Base-by-base conservation (phyloP, 1,140 invertebrate species). In the Listronotus oregonensis region DNA sequence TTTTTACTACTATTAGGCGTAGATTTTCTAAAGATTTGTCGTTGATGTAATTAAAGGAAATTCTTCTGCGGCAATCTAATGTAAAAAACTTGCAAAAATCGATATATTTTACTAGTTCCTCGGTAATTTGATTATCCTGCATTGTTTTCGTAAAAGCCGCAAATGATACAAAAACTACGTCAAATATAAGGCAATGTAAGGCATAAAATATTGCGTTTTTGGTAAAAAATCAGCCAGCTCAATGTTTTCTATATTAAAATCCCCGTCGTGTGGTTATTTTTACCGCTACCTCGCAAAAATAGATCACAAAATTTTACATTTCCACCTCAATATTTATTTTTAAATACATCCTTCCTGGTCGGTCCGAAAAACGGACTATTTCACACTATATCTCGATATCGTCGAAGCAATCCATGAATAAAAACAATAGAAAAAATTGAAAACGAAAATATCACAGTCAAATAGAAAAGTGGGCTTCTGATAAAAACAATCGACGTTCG, bases 231-330 rank as follows among this genome's bases (percentile, higher is more conserved):
- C 8, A 9, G 44, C 17, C 59, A 52, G 44, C 46, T 52, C 46
- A 49, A 52, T 52, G 59, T 61, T 52, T 61, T 61, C 59, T 61
- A 52, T 61, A 61, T 61, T 50, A 52, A 61, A 52, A 61, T n/a
- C 17, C n/a, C 44, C 58, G 58, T 27, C 43, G 14, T 61, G 59
- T 32, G 31, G 59, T 61, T 61, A 61, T 61, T 61, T 61, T 61
- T 61, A 61, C 34, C 59, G 37, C 32, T 52, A 39, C 59, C 34
- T 51, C 39, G 59, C 47, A 44, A 61, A 61, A 61, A 61, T 61
- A 61, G 59, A 61, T 61, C 59, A 61, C 59, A 47, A 49, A 61
- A 47, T 50, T 47, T 39, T 34, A 46, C 44, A 51, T 61, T 49
- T 61, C 34, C 27, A 47, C 18, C 32, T 32, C n/a, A 8, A 11